Base-by-base conservation (phyloP, 1,140 invertebrate genomes). In the Lepidurus arcticus region DNA sequence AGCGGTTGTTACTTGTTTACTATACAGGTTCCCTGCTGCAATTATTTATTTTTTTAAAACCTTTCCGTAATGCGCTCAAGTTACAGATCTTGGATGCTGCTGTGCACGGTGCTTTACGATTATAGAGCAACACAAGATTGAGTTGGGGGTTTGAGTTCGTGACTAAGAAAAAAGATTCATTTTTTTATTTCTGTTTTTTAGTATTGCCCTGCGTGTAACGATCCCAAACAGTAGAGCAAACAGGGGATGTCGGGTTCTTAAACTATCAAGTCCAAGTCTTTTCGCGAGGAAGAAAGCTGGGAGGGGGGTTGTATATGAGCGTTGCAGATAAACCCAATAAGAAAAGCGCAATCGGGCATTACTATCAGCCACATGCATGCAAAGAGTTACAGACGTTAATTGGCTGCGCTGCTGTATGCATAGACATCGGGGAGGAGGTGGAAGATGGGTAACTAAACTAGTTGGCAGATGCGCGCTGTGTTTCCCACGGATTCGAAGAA, bases 31-130 rank as follows among this genome's bases (percentile, higher is more conserved):
- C 53, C 53, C 53, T 65, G 53, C 53, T 65, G 53, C 53, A 65
- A 65, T 65, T 8, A 21, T 65, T 65, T 65, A 7, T 65, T 13
- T 26, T 26, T 26, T 34, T 34, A 34, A 34, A 26, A 2, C 26
- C 53, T 65, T 21, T 9, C 8, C 16, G n/a, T 65, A 65, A 65
- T 21, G 16, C 53, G 53, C 53, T 65, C 53, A 65, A 65, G 53
- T 65, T 65, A 65, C 53, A 65, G 53, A 65, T 65, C 53, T 65
- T 65, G 53, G 53, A 65, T 16, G 53, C 53, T 65, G 53, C 53
- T 65, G 53, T 21, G 53, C 53, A 65, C 53, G n/a, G 53, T 65
- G 53, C 53, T 65, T 65, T 65, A 65, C 53, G 53, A 65, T 65
- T 65, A 65, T 21, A 21, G n/a, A 21, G 5, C 53, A 65, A 21